A percentile compares a stretch with the other conserved stretches of the same genome.
These are phyloP conservation scores for Anastatus disparis DNA, from an alignment of 1,140 invertebrate genomes.

Conservation along the genomic window DNA sequence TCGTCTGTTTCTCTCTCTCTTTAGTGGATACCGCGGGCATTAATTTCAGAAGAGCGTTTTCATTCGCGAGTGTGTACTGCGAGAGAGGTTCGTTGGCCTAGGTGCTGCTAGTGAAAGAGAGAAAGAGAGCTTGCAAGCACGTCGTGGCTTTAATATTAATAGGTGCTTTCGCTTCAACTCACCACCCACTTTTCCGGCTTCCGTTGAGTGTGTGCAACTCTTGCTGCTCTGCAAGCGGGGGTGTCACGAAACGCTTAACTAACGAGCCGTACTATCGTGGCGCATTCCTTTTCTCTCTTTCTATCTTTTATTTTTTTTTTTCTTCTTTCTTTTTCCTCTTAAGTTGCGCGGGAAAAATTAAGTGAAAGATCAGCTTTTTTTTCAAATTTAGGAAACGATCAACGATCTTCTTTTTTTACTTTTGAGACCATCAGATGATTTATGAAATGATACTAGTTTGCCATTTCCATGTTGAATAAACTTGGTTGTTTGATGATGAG, in stretches of 20 bases:
- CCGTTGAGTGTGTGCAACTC: background rate
- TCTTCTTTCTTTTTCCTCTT: too few species aligned
- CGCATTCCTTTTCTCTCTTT: background rate
- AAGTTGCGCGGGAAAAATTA: too few species aligned
- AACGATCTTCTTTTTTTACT: too few species aligned
- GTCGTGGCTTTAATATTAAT: slow-evolving; percentile 12
- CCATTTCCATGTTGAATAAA: too few species aligned
- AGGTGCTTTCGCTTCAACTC: background rate
- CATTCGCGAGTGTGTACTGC: background rate
- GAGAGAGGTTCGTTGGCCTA: background rate
- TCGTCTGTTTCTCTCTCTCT: background rate
- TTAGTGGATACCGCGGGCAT: too few species aligned
- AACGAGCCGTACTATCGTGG: background rate
- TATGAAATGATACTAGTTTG: too few species aligned
- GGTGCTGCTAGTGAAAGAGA: background rate
- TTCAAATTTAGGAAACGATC: too few species aligned
- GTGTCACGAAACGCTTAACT: background rate
- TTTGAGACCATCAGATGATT: too few species aligned
- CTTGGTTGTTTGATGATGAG: too few species aligned
- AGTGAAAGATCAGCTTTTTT: too few species aligned
- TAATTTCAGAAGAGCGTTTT: slow-evolving; percentile 27
- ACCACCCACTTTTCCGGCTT: background rate
- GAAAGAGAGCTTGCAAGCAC: too few species aligned
- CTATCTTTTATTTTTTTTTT: too few species aligned
- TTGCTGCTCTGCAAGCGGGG: background rate